Evolutionary conservation across 2,888 invertebrate genomes (phyloP).

Genomic region (Diarsia rubi): DNA sequence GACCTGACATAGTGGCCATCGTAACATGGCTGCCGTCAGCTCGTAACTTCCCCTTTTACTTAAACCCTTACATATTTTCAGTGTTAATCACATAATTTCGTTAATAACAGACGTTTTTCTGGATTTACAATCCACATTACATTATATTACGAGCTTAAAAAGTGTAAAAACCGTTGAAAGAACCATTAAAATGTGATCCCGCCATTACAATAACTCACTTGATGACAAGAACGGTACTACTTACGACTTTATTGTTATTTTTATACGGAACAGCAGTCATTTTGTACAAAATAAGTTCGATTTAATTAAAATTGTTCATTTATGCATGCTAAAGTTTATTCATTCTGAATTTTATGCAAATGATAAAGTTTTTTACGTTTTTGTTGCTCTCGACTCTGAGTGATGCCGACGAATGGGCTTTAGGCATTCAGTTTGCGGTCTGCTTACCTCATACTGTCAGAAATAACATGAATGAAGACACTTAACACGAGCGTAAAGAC

Average conservation of each 20-base stretch:
- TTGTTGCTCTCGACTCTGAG: constrained; percentile 28
- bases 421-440: constrained; percentile 11
- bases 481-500: constrained; percentile 19
- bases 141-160: constrained; percentile 66
- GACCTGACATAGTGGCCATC: constrained; percentile 40
- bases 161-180: constrained; percentile 66
- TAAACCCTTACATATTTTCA: constrained; percentile 60
- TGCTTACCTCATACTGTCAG: constrained; percentile 43
- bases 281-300: constrained; percentile 51
- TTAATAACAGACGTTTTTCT: constrained; percentile 63
- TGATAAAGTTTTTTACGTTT: constrained; percentile 21
- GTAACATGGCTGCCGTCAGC: constrained; percentile 37
- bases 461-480: constrained; percentile 24
- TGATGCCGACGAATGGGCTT: constrained; percentile 25
- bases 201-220: constrained; percentile 58
- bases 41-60: constrained; percentile 61
- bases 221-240: constrained; percentile 48
- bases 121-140: constrained; percentile 66
- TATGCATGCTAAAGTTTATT: constrained; percentile 47
- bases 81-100: constrained; percentile 68
- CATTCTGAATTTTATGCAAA: constrained; percentile 50
- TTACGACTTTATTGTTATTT: constrained; percentile 60
- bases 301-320: constrained; percentile 57
- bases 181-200: constrained; percentile 62
- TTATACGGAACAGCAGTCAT: constrained; percentile 44